phyloP scores from a whole-genome alignment of 2,797 vertebrate species.

The Intellagama lesueurii region DNA sequence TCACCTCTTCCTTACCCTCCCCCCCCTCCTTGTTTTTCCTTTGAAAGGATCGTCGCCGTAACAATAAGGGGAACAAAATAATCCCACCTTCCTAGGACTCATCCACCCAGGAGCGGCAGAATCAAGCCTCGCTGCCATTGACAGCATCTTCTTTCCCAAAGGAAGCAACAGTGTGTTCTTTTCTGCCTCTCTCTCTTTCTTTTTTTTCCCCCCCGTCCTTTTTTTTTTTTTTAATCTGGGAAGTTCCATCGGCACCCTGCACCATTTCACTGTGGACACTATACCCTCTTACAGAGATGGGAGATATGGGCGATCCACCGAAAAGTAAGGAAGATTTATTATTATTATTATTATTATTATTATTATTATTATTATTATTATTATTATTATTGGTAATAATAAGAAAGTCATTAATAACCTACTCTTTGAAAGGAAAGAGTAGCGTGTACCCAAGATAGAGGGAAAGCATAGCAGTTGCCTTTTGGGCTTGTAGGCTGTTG shows the following conservation, averaged over 20 bases:
- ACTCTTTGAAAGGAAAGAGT: background rate
- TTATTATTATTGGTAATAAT: conserved; percentile 49
- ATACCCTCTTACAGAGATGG: conserved; percentile 94
- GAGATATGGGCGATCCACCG: conserved; percentile 99
- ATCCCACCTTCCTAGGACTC: background rate
- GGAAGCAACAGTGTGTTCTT: background rate
- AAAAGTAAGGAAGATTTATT: conserved; percentile 90
- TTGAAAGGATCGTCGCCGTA: background rate
- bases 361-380: conserved; percentile 48
- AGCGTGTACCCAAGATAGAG: background rate
- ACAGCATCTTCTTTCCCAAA: background rate
- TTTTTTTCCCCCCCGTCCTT: too few species aligned
- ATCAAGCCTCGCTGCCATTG: background rate
- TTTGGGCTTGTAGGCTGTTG: background rate
- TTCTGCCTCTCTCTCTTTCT: too few species aligned
- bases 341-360: too few species aligned
- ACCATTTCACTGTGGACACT: conserved; percentile 95
- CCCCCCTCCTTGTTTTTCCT: background rate
- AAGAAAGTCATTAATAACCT: background rate
- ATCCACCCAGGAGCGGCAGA: background rate
- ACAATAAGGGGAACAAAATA: background rate
- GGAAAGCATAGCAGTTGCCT: too few species aligned
- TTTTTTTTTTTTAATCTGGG: conserved; percentile 45
- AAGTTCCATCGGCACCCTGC: conserved; percentile 79
- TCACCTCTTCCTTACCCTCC: conserved; percentile 17